Percentiles rank a stretch among this genome's conserved stretches.
These are phyloP conservation scores for Centrocercus urophasianus DNA, from an alignment of 2,113 vertebrate species.

Conservation along the genomic window DNA sequence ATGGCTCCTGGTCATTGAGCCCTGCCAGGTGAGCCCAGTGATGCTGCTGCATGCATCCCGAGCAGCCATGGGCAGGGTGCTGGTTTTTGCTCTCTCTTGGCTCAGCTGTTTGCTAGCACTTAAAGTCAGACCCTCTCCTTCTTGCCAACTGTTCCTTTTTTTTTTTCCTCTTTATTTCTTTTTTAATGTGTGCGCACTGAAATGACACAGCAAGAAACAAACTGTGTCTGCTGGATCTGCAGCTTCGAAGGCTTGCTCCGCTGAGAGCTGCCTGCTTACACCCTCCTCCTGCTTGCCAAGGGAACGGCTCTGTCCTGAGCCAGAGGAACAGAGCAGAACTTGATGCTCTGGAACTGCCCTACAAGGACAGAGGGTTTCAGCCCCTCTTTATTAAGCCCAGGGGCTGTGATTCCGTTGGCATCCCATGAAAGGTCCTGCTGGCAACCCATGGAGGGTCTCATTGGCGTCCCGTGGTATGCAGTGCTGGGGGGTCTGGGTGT, in stretches of 20 bases:
- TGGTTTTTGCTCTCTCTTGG: not conserved
- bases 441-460: not conserved
- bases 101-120: not conserved
- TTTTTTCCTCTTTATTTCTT: too few species aligned
- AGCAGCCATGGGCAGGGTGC: not conserved
- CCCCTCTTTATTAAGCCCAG: not conserved
- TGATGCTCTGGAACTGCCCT: not conserved
- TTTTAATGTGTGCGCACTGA: not conserved
- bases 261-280: conserved; percentile 31
- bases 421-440: not conserved
- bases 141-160: conserved; percentile 44
- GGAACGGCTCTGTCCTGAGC: conserved; percentile 53
- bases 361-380: not conserved
- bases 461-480: fast-evolving
- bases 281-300: conserved; percentile 33
- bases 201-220: conserved; percentile 67
- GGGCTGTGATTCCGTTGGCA: not conserved
- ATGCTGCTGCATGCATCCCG: not conserved
- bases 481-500: not conserved
- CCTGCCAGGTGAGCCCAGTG: not conserved
- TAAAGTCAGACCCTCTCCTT: conserved; percentile 26
- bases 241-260: conserved; percentile 22
- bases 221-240: conserved; percentile 50
- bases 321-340: not conserved
- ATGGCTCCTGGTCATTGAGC: not conserved